Evolutionary conservation across 23 tunicate species (phyloP), one percentile per base, ranked within the genome.

Genomic region (Styela clava): DNA sequence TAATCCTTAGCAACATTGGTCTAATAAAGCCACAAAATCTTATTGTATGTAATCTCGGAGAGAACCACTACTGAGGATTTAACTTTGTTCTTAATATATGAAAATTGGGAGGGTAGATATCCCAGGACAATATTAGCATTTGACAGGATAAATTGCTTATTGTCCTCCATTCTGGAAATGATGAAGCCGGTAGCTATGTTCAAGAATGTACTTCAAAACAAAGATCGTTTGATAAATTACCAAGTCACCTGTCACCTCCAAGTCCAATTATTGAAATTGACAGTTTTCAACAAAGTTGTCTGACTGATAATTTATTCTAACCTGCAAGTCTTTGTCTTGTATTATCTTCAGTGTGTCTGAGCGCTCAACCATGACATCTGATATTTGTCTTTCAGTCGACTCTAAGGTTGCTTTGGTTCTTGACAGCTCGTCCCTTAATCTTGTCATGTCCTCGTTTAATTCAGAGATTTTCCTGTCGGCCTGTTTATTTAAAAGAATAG

Each of bases 291-390:
- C n/a, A n/a, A n/a, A n/a, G n/a, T n/a, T n/a, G n/a, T n/a, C n/a
- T n/a, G n/a, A n/a, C n/a, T n/a, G n/a, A n/a, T n/a, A n/a, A n/a
- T n/a, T n/a, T n/a, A n/a, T n/a, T 9, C 19, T 23, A 22, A 91
- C 97, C 87, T 85, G 90, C 35, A 83, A 85, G 76, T 85, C 87
- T 78, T 91, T 91, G 27, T 86, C 97, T 79, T 91, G 84, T 2
- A 86, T 22, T 84, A 83, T 81, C 70, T 82, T 76, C 87, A 91
- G 25, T 5, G 89, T 84, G 51, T 78, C 74, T 1, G 84, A 61
- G 62, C 97, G 67, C 64, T 91, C 97, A 19, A 88, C 69, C 35
- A 78, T 74, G 1, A 76, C 83, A 69, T 91, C 97, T 21, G 87
- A 78, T 9, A 85, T 83, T 69, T 91, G 97, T 22, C 87, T 62